These are phyloP conservation scores for Megaceryle alcyon DNA, from an alignment of 2,797 vertebrate genomes.

Conservation along the genomic window DNA sequence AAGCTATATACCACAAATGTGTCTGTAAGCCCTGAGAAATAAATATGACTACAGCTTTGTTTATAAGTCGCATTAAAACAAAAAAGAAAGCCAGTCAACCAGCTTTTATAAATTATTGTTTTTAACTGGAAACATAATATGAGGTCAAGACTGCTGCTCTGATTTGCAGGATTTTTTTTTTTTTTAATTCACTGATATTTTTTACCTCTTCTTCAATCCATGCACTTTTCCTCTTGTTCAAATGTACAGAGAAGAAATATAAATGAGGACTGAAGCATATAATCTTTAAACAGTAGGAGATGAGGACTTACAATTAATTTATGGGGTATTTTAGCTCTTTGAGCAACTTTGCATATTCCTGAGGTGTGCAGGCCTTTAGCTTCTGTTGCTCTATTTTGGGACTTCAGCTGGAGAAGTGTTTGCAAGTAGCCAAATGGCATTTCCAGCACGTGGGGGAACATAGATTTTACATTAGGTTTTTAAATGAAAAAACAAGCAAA, in stretches of 20 bases:
- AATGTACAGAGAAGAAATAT: not conserved
- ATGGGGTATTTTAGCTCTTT: not conserved
- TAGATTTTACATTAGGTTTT: conserved; percentile 39
- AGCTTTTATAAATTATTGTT: conserved; percentile 61
- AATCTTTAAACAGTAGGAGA: not conserved
- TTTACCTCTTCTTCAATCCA: not conserved
- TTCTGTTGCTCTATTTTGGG: not conserved
- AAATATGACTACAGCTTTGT: conserved; percentile 58
- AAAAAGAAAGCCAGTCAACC: conserved; percentile 45
- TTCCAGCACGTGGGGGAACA: not conserved
- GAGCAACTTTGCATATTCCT: not conserved
- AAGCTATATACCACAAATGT: conserved; percentile 55
- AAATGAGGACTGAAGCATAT: not conserved
- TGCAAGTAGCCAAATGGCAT: not conserved
- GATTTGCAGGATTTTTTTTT: conserved; percentile 46
- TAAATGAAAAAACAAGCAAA: not conserved
- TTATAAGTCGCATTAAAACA: conserved; percentile 61
- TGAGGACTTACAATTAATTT: not conserved
- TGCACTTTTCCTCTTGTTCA: not conserved
- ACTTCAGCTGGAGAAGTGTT: not conserved
- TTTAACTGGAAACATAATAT: conserved; percentile 50
- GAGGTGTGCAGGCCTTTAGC: not conserved
- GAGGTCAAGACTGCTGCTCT: conserved; percentile 39
- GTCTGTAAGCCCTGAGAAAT: conserved; percentile 38
- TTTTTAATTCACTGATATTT: not conserved